Evolutionary conservation across 2,797 vertebrate species (phyloP), one percentile per base, ranked within the genome.

Genomic region (Melanotaenia pygmaea): DNA sequence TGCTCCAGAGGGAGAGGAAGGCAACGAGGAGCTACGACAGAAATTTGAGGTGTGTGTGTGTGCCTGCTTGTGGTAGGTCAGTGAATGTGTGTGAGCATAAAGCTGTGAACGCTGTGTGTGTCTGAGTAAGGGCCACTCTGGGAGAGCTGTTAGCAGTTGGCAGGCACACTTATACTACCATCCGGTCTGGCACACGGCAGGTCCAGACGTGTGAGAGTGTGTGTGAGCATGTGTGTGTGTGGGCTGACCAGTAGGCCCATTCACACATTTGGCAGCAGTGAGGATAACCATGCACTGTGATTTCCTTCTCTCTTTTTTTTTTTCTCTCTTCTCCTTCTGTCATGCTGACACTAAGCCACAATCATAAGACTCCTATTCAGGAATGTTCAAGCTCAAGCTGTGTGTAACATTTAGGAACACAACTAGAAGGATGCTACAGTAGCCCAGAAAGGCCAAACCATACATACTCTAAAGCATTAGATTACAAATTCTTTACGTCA

Each of bases 1-100:
- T 20, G 94, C 97, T 1, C 95, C 97, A 0, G 98, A 99, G 83
- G 97, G 97, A 6, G 95, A 98, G 10, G 97, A 99, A 86, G 98
- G 96, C 71, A 97, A 95, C 0, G 98, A 99, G 72, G 98, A 99
- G 18, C 93, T 99, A 28, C 91, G 98, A 74, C 97, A 98, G 95
- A 99, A 98, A 71, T 98, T 99, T 84, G 97, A 99, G 96, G 98
- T 98, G 80, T 92, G 88, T 77, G 76, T 59, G 73, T 93, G 71
- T 65, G 47, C 90, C 64, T 67, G 38, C 70, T 50, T 22, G 18
- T 79, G 74, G 66, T 20, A 32, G 51, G 80, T 20, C 5, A 69
- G 66, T 67, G 67, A 16, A 32, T 38, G 96, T 95, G 82, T 94
- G 71, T 65, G 57, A 28, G 37, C 28, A 63, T 20, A 32, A 51